phyloP scores from a whole-genome alignment of 2,113 vertebrate species.

The Abramis brama region DNA sequence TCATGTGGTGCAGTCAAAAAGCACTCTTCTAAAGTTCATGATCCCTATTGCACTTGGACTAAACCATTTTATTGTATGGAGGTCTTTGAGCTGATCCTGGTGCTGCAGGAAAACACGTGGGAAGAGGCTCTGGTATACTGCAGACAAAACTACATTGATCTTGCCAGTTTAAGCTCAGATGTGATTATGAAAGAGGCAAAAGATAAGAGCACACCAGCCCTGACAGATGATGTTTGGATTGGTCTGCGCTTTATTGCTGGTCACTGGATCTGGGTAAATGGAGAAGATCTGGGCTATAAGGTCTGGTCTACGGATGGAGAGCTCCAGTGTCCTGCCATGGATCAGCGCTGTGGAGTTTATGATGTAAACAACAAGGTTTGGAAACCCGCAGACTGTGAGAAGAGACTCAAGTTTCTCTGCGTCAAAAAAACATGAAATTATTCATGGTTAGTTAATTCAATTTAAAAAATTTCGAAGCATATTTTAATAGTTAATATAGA shows the following conservation, averaged over 20 bases:
- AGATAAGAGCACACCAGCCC: not conserved
- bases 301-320: not conserved
- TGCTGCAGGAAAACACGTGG: not conserved
- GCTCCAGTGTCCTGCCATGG: not conserved
- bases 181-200: not conserved
- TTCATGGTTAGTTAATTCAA: not conserved
- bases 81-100: not conserved
- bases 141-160: not conserved
- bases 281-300: not conserved
- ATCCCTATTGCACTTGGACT: fast-evolving
- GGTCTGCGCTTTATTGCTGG: slow-evolving; percentile 17
- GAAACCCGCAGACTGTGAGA: slow-evolving; percentile 9
- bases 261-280: slow-evolving; percentile 27
- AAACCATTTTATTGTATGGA: not conserved
- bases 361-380: not conserved
- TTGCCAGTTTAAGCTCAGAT: not conserved
- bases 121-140: slow-evolving; percentile 36
- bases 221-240: not conserved
- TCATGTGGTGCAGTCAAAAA: not conserved
- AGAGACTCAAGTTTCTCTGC: slow-evolving; percentile 26
- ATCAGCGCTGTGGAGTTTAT: slow-evolving; percentile 7
- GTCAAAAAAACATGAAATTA: not conserved
- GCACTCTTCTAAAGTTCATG: not conserved
- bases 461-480: not conserved
- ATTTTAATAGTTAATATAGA: not conserved